These are phyloP conservation scores for Muscicapa striata DNA, from an alignment of 2,797 vertebrate species.

Conservation along the genomic window DNA sequence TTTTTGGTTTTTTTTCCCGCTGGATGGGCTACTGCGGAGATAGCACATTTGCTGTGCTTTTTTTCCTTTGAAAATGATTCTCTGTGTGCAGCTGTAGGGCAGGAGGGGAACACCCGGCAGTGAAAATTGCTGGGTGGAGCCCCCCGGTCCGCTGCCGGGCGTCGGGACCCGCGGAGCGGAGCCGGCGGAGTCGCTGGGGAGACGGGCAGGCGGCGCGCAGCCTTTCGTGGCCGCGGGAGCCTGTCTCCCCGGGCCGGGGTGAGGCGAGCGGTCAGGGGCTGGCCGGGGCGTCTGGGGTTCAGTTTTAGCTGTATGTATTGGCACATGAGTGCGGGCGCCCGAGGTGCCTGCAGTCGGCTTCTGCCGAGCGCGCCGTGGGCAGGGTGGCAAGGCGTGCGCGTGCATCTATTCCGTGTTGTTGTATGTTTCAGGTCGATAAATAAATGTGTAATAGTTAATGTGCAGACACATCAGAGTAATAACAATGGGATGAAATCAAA, in stretches of 20 bases:
- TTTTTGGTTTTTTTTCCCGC: too few species aligned
- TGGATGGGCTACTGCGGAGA: not conserved
- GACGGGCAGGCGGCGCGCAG: not conserved
- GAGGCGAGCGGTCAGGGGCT: not conserved
- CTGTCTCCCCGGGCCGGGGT: not conserved
- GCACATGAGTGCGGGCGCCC: not conserved
- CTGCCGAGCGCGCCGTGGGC: not conserved
- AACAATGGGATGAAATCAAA: constrained; percentile 84
- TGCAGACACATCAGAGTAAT: constrained; percentile 80
- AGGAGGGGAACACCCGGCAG: not conserved
- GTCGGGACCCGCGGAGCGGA: not conserved
- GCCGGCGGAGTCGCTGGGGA: not conserved
- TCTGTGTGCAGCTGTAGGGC: not conserved
- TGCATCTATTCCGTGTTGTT: constrained; percentile 52
- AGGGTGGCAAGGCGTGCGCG: not conserved
- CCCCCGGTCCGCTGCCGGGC: not conserved
- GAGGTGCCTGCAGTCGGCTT: not conserved
- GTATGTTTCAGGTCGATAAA: constrained; percentile 77
- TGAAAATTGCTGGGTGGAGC: not conserved
- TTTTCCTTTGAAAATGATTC: not conserved
- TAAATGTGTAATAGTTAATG: constrained; percentile 80
- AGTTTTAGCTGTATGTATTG: not conserved
- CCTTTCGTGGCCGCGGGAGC: not conserved
- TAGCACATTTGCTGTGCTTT: not conserved
- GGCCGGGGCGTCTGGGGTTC: not conserved